Evolutionary conservation across 2,113 vertebrate genomes (phyloP).

Genomic region (Centropus unirufus): DNA sequence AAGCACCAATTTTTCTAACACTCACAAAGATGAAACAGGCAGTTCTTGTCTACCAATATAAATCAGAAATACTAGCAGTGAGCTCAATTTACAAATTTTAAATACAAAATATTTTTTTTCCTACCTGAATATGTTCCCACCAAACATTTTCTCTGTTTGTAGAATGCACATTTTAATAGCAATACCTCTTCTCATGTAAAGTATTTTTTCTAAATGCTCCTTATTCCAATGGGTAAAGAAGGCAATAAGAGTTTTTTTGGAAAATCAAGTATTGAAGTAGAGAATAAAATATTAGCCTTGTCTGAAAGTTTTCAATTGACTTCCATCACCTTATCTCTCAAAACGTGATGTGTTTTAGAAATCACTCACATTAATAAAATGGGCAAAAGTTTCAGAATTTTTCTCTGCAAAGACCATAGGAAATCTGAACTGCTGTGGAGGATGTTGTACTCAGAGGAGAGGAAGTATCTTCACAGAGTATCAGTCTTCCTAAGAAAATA

Average conservation of each 20-base stretch:
- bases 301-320: background rate
- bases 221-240: background rate
- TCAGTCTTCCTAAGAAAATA: background rate
- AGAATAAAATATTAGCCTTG: background rate
- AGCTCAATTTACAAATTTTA: background rate
- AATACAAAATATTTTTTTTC: background rate
- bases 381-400: background rate
- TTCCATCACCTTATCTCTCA: background rate
- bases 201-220: background rate
- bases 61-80: background rate
- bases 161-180: background rate
- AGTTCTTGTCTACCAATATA: background rate
- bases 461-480: no score
- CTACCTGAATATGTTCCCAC: background rate
- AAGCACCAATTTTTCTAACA: background rate
- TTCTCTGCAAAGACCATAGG: background rate
- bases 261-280: background rate
- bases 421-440: background rate
- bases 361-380: background rate
- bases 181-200: background rate
- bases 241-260: background rate
- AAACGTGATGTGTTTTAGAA: background rate
- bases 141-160: background rate
- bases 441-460: background rate
- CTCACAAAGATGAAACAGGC: background rate